Evolutionary conservation across 1,140 invertebrate species (phyloP), one percentile per base, ranked within the genome.

Genomic region (Solen grandis): DNA sequence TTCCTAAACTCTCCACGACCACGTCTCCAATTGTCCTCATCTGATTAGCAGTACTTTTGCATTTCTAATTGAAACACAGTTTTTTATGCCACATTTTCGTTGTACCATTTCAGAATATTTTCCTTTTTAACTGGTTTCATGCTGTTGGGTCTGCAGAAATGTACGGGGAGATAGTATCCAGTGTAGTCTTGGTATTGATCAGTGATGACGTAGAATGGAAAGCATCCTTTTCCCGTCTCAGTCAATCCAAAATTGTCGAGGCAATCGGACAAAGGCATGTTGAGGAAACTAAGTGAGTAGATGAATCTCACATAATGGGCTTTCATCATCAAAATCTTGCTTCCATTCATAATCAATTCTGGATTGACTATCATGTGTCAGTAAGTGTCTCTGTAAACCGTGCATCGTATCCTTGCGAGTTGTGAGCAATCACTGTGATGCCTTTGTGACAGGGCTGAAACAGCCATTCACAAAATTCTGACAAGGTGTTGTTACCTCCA

Each of bases 381-480:
- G 16, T 1, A 31, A 2, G 54, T 68, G 25, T 29, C 65, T 10
- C 1, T 16, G 52, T 68, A 22, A 50, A 68, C 27, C 27, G 38
- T 16, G 65, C 65, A 29, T 68, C 65, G n/a, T 68, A 68, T 2
- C 65, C 65, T 68, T 68, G 50, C 19, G 66, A 36, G 29, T 69
- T 69, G 27, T 54, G 66, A 14, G 29, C 66, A 19, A 69, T 69
- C 5, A 41, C 66, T 1, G 66, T 69, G 1, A 50, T 27, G n/a
- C 41, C 50, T 31, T 29, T 16, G 14, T 69, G 66, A 10, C 14
- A 4, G 1, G 36, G 14, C 3, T 65, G 41, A 46, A 46, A 5
- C 31, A 65, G 35, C 62, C 62, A 65, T 2, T 8, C 22, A 36
- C 29, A 65, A 36, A 65, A 65, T 2, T 65, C 29, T 19, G 5